Evolutionary conservation across 2,797 vertebrate genomes (phyloP), one percentile per base, ranked within the genome.

Genomic region (Octomys mimax): DNA sequence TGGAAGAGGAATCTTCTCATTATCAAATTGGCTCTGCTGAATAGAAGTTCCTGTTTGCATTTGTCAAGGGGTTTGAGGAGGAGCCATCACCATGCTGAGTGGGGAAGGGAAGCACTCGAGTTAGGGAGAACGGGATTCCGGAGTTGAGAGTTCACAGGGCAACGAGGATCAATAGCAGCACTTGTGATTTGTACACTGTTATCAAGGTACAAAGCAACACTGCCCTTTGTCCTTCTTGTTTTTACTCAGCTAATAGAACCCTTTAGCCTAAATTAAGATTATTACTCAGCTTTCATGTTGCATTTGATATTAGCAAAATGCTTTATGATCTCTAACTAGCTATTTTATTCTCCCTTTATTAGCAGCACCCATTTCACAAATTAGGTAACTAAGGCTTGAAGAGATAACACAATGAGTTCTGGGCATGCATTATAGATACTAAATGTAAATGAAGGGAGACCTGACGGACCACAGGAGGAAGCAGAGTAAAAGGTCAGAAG

Each of bases 201-300:
- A 97, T 96, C 97, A 96, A 96, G 92, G 97, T 96, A 95, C 95
- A 96, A 82, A 92, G 93, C 95, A 80, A 91, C 79, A 89, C 92
- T 97, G 91, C 97, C 97, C 98, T 97, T 97, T 97, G 97, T 92
- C 97, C 97, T 89, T 90, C 91, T 96, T 52, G 94, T 91, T 96
- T 97, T 91, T 49, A 42, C 71, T 92, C 84, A 22, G 83, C 75
- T 97, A 96, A 96, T 97, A 77, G 80, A 96, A 81, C 71, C 62
- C 39, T 95, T 96, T 54, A 73, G 92, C 90, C 83, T 85, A 96
- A 97, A 96, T 96, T 96, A 97, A 96, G 92, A 96, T 88, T 81
- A 94, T 91, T 95, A 95, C 81, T 97, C 89, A 87, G 93, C 96
- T 95, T 95, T 96, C 88, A 97, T 96, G 83, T 92, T 95, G 77